phyloP scores from a whole-genome alignment of 2,797 vertebrate species.

The Siniperca scherzeri region DNA sequence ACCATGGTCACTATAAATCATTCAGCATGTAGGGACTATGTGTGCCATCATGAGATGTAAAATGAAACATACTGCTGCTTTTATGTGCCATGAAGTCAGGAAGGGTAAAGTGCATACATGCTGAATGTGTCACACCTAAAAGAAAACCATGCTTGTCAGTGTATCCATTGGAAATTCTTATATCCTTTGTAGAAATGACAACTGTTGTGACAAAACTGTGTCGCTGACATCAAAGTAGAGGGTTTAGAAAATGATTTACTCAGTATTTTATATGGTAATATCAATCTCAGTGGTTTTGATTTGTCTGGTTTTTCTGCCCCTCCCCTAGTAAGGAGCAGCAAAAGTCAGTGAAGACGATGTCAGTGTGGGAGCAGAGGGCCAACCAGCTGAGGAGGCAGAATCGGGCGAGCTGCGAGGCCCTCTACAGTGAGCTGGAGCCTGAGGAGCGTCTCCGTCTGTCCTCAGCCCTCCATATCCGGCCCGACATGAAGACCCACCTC shows the following conservation, averaged over 20 bases:
- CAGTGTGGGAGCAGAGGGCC: conserved; percentile 96
- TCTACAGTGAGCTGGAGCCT: conserved; percentile 92
- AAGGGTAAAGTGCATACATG: conserved; percentile 34
- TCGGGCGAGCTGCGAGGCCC: conserved; percentile 91
- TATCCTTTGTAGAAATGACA: conserved; percentile 3
- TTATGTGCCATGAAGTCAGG: conserved; percentile 31
- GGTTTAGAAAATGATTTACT: background rate
- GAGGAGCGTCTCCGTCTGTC: conserved; percentile 89
- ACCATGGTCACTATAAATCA: conserved; percentile 52
- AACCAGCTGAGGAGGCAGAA: conserved; percentile 93
- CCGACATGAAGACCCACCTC: conserved; percentile 95
- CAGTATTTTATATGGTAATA: background rate
- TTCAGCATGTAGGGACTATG: conserved; percentile 57
- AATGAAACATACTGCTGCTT: conserved; percentile 31
- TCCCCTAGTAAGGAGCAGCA: conserved; percentile 91
- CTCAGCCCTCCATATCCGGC: conserved; percentile 89
- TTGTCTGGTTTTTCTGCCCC: conserved; percentile 21
- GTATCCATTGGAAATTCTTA: conserved; percentile 27
- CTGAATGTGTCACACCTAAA: conserved; percentile 42
- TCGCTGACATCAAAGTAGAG: background rate
- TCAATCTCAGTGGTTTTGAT: conserved; percentile 14
- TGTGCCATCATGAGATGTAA: conserved; percentile 37
- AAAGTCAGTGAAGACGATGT: conserved; percentile 92
- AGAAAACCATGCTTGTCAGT: conserved; percentile 29
- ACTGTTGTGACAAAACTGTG: conserved; percentile 10